Conservation (phyloP, 1,140 invertebrate species). For the Drosophila nasuta region DNA sequence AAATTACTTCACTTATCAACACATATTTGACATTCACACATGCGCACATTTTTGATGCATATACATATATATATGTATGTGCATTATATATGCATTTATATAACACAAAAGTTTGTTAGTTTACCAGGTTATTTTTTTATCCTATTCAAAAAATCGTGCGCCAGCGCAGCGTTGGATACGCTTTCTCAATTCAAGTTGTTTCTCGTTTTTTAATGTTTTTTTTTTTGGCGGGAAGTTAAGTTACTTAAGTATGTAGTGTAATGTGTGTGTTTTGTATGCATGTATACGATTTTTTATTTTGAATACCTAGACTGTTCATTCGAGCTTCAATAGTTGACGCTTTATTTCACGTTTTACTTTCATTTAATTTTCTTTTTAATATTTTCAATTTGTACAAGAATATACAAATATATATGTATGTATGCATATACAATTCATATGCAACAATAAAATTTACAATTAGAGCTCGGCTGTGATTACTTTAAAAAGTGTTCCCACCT, state of each 20-base stretch:
- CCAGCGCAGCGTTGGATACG: constrained; percentile 61
- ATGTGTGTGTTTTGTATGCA: constrained; percentile 3
- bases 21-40: constrained; percentile 28
- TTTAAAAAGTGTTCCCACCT: constrained; percentile 37
- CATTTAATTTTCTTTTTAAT: constrained; percentile 25
- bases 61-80: constrained; percentile 11
- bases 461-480: constrained; percentile 43
- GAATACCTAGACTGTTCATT: constrained; percentile 68
- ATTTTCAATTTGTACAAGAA: constrained; percentile 67
- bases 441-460: constrained; percentile 41
- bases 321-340: constrained; percentile 65
- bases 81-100: constrained; percentile 43
- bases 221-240: constrained; percentile 44
- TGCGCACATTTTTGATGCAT: constrained; percentile 26
- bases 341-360: constrained; percentile 36
- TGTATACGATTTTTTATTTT: constrained; percentile 24
- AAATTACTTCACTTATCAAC: constrained; percentile 37
- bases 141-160: constrained; percentile 64
- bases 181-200: constrained; percentile 49
- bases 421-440: constrained; percentile 5
- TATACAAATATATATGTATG: constrained; percentile 59
- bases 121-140: constrained; percentile 31
- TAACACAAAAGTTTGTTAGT: constrained; percentile 45
- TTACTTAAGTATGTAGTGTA: constrained; percentile 39
- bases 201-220: background rate